Base-by-base conservation (phyloP, 2,113 vertebrate genomes). In the Caranx ignobilis region DNA sequence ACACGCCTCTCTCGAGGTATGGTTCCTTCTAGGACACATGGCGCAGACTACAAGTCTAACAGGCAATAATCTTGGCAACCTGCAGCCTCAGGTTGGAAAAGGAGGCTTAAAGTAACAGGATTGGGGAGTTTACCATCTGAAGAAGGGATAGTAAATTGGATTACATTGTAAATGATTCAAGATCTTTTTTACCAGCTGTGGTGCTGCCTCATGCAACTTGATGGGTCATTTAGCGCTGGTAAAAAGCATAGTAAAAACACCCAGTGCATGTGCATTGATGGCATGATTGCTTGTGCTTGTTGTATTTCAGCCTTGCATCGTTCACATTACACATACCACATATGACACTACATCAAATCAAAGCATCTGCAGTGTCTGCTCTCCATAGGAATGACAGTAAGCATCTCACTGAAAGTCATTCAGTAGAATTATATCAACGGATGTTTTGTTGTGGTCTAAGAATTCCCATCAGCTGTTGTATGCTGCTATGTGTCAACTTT, bases 41-140 rank as follows among this genome's bases (percentile, higher is more conserved):
- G 19, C 9, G 21, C 16, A 31, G 34, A 54, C 50, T 31, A 31
- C 3, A 1, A 47, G 47, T 61, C 62, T 66, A 55, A 82, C 73
- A 21, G 78, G 63, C 52, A 79, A 62, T 63, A 65, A 43, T 83
- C 74, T 77, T 84, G 86, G 78, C 82, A 88, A 70, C 71, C 71
- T 71, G 68, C 68, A 86, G 88, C 83, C 59, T 84, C 78, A 88
- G 83, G 77, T 87, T 76, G 85, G 84, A 79, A 86, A 94, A 93
- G 90, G 75, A 85, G 92, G 92, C 89, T 95, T 95, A 94, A 64
- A 84, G 86, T 94, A 94, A 94, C 92, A 91, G 88, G 93, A 95
- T 94, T 94, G 90, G 63, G 81, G 92, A 92, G 76, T 92, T 92
- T 88, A 87, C 71, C 26, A 91, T 87, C 61, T 81, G 76, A 91